Conservation (phyloP, 1,140 invertebrate genomes). For the Caerostris darwini region DNA sequence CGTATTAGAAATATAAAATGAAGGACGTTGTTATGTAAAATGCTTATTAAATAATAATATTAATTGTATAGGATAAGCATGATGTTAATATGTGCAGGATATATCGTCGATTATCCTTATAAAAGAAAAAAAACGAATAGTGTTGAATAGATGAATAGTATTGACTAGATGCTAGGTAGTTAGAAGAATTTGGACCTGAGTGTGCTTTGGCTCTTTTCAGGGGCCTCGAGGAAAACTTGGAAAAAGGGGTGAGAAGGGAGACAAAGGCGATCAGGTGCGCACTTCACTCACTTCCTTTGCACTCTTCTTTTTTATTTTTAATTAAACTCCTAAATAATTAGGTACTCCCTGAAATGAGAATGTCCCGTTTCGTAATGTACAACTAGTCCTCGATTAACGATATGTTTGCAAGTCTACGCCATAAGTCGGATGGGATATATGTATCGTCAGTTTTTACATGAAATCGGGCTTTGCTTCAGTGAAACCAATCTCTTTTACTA, state of each 20-base stretch:
- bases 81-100: no score
- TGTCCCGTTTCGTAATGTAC: not conserved
- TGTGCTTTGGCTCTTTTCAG: constrained; percentile 82
- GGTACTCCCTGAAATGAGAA: constrained; percentile 38
- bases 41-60: no score
- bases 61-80: no score
- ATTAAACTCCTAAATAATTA: not conserved
- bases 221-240: constrained; percentile 94
- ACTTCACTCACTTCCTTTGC: constrained; percentile 48
- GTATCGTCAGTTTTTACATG: no score
- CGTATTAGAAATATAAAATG: no score
- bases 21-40: no score
- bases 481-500: no score
- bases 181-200: constrained; percentile 30
- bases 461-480: no score
- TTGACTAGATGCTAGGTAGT: not conserved
- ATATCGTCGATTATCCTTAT: no score
- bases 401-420: no score
- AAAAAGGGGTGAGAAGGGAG: constrained; percentile 93
- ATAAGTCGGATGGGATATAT: no score
- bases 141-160: not conserved
- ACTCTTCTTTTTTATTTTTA: not conserved
- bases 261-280: constrained; percentile 92
- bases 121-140: not conserved
- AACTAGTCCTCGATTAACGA: no score